These are phyloP conservation scores for Anthoscopus minutus DNA, from an alignment of 2,113 vertebrate species.

Conservation along the genomic window DNA sequence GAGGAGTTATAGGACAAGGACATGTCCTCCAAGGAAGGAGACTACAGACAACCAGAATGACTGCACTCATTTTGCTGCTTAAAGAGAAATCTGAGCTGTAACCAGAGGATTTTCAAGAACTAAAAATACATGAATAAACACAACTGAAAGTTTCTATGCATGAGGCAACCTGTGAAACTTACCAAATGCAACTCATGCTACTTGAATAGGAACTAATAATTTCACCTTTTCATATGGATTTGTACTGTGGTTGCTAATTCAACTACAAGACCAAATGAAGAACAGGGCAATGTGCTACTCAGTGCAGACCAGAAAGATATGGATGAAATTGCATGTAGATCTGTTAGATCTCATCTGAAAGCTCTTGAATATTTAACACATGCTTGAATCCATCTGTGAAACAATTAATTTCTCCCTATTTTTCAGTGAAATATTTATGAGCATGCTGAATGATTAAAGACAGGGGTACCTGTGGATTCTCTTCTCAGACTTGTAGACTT, in stretches of 20 bases:
- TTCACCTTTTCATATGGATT: neutral
- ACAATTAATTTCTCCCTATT: neutral
- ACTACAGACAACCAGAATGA: neutral
- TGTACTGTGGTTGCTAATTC: neutral
- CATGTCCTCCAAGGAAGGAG: neutral
- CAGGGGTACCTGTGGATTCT: neutral
- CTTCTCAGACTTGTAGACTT: neutral
- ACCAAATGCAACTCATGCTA: neutral
- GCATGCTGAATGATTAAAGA: neutral
- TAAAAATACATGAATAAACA: neutral
- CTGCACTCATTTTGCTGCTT: neutral
- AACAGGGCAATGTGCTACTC: neutral
- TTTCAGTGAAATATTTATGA: neutral
- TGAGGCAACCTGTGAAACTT: neutral
- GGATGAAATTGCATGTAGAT: neutral
- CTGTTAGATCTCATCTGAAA: neutral
- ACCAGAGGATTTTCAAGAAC: slow-evolving; percentile 1
- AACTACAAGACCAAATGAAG: neutral
- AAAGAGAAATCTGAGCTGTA: slow-evolving; percentile 20
- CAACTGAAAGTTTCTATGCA: neutral
- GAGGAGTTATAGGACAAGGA: neutral
- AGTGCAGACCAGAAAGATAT: neutral
- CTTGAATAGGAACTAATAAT: neutral
- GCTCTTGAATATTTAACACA: slow-evolving; percentile 5
- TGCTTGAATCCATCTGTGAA: neutral